Conservation (phyloP, 37 sponge, comb jelly and placozoan species). For the Lycopodina hypogea region DNA sequence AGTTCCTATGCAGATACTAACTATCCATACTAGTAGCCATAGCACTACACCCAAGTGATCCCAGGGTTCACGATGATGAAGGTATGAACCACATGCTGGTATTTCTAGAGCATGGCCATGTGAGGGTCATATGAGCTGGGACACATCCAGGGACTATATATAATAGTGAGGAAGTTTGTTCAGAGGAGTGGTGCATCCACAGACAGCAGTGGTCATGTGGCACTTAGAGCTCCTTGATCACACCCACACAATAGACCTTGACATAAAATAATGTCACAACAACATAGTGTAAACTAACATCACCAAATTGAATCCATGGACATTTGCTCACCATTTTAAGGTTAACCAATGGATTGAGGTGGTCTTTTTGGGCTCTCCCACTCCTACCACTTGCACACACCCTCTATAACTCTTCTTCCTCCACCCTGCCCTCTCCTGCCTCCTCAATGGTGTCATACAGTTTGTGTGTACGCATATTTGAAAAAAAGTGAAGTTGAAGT, state of each 20-base stretch:
- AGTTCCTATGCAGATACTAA: no score
- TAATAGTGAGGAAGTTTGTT: not conserved
- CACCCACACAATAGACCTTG: slow-evolving; percentile 16
- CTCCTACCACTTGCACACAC: not conserved
- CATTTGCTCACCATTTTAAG: slow-evolving; percentile 61
- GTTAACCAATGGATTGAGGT: slow-evolving; percentile 41
- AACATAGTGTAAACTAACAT: not conserved
- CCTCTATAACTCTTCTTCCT: not conserved
- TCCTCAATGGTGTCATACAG: slow-evolving; percentile 15
- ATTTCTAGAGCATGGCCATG: not conserved
- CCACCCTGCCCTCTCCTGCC: slow-evolving; percentile 13
- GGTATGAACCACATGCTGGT: slow-evolving; percentile 24
- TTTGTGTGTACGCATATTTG: not conserved
- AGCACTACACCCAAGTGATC: slow-evolving; percentile 2
- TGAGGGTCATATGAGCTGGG: slow-evolving; percentile 14
- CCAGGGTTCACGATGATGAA: slow-evolving; percentile 59
- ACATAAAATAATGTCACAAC: not conserved
- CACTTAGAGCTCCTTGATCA: slow-evolving; percentile 14
- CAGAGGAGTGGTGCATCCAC: slow-evolving; percentile 4
- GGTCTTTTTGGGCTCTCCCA: not conserved
- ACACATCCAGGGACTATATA: slow-evolving; percentile 49
- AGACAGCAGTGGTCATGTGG: slow-evolving; percentile 17
- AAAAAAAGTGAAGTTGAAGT: slow-evolving; percentile 7
- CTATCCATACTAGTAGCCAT: no score
- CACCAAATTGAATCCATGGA: no score